Conservation (phyloP, 1,140 invertebrate genomes). For the Sitophilus oryzae region DNA sequence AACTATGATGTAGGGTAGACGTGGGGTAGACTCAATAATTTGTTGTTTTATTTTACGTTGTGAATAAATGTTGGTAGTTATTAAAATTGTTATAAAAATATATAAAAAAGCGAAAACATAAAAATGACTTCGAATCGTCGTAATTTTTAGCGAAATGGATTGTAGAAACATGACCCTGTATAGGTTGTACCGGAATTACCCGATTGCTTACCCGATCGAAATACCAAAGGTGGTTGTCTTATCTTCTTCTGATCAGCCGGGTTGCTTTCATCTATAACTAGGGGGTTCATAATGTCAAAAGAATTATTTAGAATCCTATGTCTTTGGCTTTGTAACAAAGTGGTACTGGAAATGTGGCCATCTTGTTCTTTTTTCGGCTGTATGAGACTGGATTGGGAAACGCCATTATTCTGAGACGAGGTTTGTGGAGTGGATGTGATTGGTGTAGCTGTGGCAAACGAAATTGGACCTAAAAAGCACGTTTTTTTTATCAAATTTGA, state of each 20-base stretch:
- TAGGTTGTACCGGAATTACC: too few species aligned
- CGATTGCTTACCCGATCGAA: constrained; percentile 36
- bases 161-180: too few species aligned
- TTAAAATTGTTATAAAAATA: too few species aligned
- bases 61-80: too few species aligned
- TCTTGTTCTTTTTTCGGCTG: constrained; percentile 26
- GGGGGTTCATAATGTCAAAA: constrained; percentile 41
- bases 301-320: constrained; percentile 38
- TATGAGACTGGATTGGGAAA: background rate
- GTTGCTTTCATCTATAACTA: constrained; percentile 38
- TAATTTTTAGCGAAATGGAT: too few species aligned
- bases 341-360: constrained; percentile 28
- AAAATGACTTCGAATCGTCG: too few species aligned
- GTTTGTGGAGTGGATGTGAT: constrained; percentile 11
- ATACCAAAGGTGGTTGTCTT: constrained; percentile 41
- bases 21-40: too few species aligned
- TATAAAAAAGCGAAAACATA: too few species aligned
- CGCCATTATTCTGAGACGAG: background rate
- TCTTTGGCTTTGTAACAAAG: constrained; percentile 17
- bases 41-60: too few species aligned
- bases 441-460: constrained; percentile 13
- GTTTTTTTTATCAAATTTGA: too few species aligned
- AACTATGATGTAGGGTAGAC: too few species aligned
- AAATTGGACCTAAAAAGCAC: constrained; percentile 12
- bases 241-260: constrained; percentile 34